Evolutionary conservation across 2,888 invertebrate genomes (phyloP).

Genomic region (Philereme vetulata): DNA sequence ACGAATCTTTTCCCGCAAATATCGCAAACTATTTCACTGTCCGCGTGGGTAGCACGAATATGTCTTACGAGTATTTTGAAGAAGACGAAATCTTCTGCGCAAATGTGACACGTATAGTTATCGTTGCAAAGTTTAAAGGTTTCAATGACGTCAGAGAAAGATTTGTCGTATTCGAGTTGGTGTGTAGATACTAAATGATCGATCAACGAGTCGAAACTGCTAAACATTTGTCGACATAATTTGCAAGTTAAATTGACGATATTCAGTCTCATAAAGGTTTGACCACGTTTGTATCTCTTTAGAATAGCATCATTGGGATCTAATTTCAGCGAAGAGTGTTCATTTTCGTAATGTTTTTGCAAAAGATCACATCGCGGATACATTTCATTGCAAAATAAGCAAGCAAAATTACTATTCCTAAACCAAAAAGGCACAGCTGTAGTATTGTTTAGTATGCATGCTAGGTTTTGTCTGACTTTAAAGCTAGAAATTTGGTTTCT

Average conservation of each 20-base stretch:
- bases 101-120: conserved; percentile 23
- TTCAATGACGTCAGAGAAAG: conserved; percentile 16
- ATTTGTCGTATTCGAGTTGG: conserved; percentile 22
- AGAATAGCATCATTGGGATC: conserved; percentile 17
- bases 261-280: conserved; percentile 40
- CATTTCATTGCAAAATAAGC: conserved; percentile 51
- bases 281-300: conserved; percentile 41
- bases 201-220: conserved; percentile 34
- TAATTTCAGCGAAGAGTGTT: conserved; percentile 12
- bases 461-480: conserved; percentile 28
- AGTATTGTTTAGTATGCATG: conserved; percentile 28
- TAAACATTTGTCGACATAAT: conserved; percentile 36
- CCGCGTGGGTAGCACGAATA: conserved; percentile 27
- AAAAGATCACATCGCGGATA: conserved; percentile 40
- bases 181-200: conserved; percentile 43
- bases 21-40: conserved; percentile 28
- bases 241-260: conserved; percentile 38
- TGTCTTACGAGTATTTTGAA: conserved; percentile 30
- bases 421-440: conserved; percentile 56
- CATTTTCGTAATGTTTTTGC: conserved; percentile 20
- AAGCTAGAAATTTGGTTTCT: conserved; percentile 18
- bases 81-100: conserved; percentile 28
- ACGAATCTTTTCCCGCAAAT: conserved; percentile 26
- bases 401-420: conserved; percentile 50
- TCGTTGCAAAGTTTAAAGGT: conserved; percentile 34